phyloP scores from a whole-genome alignment of 2,888 invertebrate genomes.

The Alsophila aescularia region DNA sequence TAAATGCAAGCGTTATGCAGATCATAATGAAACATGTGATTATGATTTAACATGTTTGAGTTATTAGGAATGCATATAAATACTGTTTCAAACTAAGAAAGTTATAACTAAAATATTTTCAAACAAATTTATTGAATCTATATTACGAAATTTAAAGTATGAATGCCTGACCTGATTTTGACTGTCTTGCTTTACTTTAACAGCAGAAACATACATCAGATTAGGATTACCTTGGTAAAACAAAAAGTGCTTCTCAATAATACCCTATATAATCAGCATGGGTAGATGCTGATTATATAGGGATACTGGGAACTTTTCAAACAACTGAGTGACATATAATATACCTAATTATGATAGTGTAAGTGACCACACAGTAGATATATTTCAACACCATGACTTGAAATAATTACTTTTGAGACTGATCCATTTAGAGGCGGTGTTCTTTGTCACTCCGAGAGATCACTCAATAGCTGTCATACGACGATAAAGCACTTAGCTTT shows the following conservation, averaged over 20 bases:
- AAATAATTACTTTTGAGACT: slow-evolving; percentile 50
- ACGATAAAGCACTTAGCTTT: slow-evolving; percentile 61
- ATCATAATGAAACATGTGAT: slow-evolving; percentile 1
- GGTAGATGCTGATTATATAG: no score
- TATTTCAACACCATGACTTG: slow-evolving; percentile 34
- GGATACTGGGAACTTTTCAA: slow-evolving; percentile 2
- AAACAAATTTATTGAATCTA: background rate
- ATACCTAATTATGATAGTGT: slow-evolving; percentile 13
- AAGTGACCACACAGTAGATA: slow-evolving; percentile 12
- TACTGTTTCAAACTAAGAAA: background rate
- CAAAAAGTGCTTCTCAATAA: background rate
- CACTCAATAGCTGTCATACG: slow-evolving; percentile 58
- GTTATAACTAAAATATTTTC: background rate
- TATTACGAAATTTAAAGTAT: background rate
- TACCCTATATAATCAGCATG: background rate
- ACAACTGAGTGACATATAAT: slow-evolving; percentile 9
- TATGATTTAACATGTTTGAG: background rate
- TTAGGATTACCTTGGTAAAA: background rate
- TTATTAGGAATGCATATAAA: background rate
- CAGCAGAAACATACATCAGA: background rate
- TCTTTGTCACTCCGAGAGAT: slow-evolving; percentile 51
- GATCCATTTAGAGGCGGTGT: slow-evolving; percentile 42
- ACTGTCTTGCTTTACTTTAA: background rate
- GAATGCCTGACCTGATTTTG: background rate
- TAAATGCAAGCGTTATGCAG: background rate